phyloP scores from a whole-genome alignment of 2,888 invertebrate species.

The Caenorhabditis sp. region DNA sequence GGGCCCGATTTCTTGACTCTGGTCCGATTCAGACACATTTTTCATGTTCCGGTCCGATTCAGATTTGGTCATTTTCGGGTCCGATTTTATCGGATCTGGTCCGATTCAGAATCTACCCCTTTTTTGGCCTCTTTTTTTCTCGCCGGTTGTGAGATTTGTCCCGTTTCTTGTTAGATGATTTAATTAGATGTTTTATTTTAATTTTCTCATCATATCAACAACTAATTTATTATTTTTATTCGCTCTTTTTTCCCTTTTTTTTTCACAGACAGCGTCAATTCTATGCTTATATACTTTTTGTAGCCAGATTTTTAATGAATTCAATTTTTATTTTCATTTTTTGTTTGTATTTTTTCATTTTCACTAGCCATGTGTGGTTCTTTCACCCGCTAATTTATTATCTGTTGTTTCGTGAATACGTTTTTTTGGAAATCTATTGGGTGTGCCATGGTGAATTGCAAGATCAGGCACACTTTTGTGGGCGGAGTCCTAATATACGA shows the following conservation, averaged over 20 bases:
- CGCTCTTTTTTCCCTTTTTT: background rate
- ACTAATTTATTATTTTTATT: background rate
- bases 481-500: too few species aligned
- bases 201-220: constrained; percentile 2
- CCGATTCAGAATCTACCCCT: too few species aligned
- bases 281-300: background rate
- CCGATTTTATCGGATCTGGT: too few species aligned
- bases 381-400: background rate
- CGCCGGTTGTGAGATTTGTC: background rate
- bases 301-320: background rate
- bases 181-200: constrained; percentile 1
- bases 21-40: too few species aligned
- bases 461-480: too few species aligned
- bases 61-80: too few species aligned
- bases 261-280: background rate
- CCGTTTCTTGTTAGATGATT: background rate
- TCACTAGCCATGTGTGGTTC: background rate
- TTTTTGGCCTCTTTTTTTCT: background rate
- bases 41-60: too few species aligned
- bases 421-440: too few species aligned
- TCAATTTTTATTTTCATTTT: background rate
- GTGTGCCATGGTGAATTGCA: too few species aligned
- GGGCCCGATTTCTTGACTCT: too few species aligned
- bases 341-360: background rate
- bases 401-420: background rate